Base-by-base conservation (phyloP, 92 coral and sea anemone species). In the Epizoanthus illoricatus region DNA sequence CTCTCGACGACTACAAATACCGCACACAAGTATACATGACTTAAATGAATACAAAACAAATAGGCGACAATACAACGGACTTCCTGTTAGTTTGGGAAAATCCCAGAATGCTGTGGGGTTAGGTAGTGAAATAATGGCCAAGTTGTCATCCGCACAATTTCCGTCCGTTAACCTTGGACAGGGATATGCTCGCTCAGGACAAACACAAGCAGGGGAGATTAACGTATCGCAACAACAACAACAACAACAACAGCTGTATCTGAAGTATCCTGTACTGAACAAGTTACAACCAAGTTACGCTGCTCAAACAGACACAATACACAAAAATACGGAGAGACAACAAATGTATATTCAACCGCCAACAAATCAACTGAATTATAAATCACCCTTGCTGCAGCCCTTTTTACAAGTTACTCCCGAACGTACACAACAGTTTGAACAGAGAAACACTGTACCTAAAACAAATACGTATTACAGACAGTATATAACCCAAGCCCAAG, bases 1-100 rank as follows among this genome's bases (percentile, higher is more conserved):
- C 28, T 63, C 82, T 6, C 82, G 21, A 78, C 71, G 82, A 64
- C 7, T 36, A 63, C 47, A 19, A 21, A 20, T 63, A 63, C 82
- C 72, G n/a, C 67, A 62, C 21, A 42, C 72, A 19, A 8, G 2
- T 62, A 17, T 52, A 17, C 74, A 5, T 9, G 16, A 33, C 47
- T 5, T 21, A 20, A 16, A 28, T 42, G 49, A 45, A 45, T 45
- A 45, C 56, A 28, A 28, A 28, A 28, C 36, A 28, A 28, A 28
- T 28, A 52, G 56, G 16, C 56, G 56, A 52, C 56, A 52, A 52
- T 13, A 52, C 11, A 52, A 52, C 56, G 56, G 56, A 52, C 21
- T 45, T 10, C 59, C 21, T 76, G 40, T 62, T 49, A 23, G 33
- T 24, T 1, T 5, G 19, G 40, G 40, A 17, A 18, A 42, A 62